These are phyloP conservation scores for Plumapathes pennacea DNA, from an alignment of 92 coral and sea anemone species.

Conservation along the genomic window DNA sequence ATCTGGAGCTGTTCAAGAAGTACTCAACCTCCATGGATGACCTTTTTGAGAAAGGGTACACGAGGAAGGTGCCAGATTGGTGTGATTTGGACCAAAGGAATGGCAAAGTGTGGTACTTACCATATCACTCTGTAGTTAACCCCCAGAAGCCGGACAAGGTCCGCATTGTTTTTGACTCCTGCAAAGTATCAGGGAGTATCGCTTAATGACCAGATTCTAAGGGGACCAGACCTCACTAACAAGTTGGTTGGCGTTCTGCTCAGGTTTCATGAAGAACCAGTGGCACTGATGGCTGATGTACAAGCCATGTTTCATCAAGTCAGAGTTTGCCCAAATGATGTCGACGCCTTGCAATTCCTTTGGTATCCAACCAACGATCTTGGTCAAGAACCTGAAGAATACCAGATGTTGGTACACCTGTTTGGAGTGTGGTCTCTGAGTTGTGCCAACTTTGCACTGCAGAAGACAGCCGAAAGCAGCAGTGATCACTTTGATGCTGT, in stretches of 20 bases:
- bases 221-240: conserved; percentile 57
- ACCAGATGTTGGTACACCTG: conserved; percentile 33
- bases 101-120: conserved; percentile 46
- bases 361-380: conserved; percentile 50
- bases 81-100: conserved; percentile 1
- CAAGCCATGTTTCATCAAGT: conserved; percentile 65
- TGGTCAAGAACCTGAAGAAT: conserved; percentile 11
- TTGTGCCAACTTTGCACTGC: conserved; percentile 34
- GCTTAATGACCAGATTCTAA: conserved; percentile 34
- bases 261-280: conserved; percentile 55
- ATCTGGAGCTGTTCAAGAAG: conserved; percentile 20
- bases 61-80: conserved; percentile 48
- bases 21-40: conserved; percentile 38
- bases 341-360: conserved; percentile 44
- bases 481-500: conserved; percentile 5
- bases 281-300: conserved; percentile 43
- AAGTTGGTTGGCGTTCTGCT: conserved; percentile 37
- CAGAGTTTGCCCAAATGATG: conserved; percentile 31
- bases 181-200: conserved; percentile 52
- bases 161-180: conserved; percentile 50
- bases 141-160: conserved; percentile 57
- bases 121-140: conserved; percentile 54
- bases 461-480: conserved; percentile 31
- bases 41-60: conserved; percentile 38
- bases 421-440: conserved; percentile 37